phyloP scores from a whole-genome alignment of 2,888 invertebrate genomes.

The Dilophus febrilis region DNA sequence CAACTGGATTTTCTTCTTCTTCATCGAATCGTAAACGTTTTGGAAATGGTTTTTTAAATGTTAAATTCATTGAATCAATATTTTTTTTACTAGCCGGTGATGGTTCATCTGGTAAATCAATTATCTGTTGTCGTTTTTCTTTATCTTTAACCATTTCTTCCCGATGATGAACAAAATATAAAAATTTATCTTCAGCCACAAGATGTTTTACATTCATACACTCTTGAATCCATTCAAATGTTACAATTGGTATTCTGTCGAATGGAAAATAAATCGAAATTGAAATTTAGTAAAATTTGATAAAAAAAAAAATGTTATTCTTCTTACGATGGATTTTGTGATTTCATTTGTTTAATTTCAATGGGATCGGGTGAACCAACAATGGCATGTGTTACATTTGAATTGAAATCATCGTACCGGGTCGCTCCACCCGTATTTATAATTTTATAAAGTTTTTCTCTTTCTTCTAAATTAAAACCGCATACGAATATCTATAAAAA shows the following conservation, averaged over 20 bases:
- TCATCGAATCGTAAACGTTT: conserved; percentile 5
- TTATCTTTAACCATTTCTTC: conserved; percentile 14
- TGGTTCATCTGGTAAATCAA: conserved; percentile 27
- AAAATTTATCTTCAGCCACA: conserved; percentile 36
- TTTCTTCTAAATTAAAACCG: conserved; percentile 43
- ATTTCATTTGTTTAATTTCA: conserved; percentile 30
- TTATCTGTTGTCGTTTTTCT: conserved; percentile 18
- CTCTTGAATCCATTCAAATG: conserved; percentile 55
- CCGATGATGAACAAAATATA: conserved; percentile 11
- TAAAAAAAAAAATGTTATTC: conserved; percentile 14
- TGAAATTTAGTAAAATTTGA: background rate
- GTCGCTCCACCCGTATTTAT: conserved; percentile 70
- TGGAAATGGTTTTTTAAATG: conserved; percentile 25
- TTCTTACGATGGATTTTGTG: conserved; percentile 14
- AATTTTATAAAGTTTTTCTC: conserved; percentile 50
- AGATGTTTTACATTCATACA: conserved; percentile 45
- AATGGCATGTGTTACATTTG: conserved; percentile 65
- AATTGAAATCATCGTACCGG: conserved; percentile 56
- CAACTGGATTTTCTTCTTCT: background rate
- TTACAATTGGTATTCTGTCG: conserved; percentile 43
- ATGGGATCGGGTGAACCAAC: conserved; percentile 40
- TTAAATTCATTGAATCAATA: conserved; percentile 26
- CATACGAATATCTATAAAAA: conserved; percentile 44
- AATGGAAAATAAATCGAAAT: background rate
- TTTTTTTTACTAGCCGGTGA: conserved; percentile 45